Conservation (phyloP, 2,113 vertebrate species). For the Malurus elegans region DNA sequence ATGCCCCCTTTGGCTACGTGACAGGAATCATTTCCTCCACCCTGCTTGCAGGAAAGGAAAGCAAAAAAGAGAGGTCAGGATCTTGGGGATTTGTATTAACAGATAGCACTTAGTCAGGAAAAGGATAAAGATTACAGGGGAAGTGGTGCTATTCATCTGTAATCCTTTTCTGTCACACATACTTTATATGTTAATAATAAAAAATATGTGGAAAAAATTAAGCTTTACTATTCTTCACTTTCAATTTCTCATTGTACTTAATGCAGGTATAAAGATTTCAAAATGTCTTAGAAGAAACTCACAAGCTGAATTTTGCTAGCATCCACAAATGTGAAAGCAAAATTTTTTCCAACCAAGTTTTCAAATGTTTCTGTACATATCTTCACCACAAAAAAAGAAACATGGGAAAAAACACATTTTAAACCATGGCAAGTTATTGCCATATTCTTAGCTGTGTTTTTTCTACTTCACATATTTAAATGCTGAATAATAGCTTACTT, state of each 20-base stretch:
- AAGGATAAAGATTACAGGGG: slow-evolving; percentile 42
- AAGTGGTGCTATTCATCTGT: neutral
- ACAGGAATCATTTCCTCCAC: slow-evolving; percentile 68
- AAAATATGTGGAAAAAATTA: neutral
- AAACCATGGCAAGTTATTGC: neutral
- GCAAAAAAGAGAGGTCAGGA: slow-evolving; percentile 48
- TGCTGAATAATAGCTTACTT: neutral
- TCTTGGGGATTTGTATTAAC: slow-evolving; percentile 46
- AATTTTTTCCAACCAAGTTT: neutral
- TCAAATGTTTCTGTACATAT: neutral
- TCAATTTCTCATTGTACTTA: neutral
- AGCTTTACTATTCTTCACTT: neutral
- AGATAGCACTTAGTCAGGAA: slow-evolving; percentile 43
- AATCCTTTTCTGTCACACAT: slow-evolving; percentile 8
- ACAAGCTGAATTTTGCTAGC: neutral
- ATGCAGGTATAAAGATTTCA: neutral
- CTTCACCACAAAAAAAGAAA: neutral
- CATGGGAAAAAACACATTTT: neutral
- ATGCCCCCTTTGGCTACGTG: slow-evolving; percentile 56
- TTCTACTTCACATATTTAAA: neutral
- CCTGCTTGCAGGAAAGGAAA: slow-evolving; percentile 40
- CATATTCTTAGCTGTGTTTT: neutral
- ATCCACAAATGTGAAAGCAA: neutral
- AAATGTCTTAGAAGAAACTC: neutral
- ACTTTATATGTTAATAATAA: neutral